These are phyloP conservation scores for Monoplex corrugatus DNA, from an alignment of 2,888 invertebrate genomes.

Conservation along the genomic window DNA sequence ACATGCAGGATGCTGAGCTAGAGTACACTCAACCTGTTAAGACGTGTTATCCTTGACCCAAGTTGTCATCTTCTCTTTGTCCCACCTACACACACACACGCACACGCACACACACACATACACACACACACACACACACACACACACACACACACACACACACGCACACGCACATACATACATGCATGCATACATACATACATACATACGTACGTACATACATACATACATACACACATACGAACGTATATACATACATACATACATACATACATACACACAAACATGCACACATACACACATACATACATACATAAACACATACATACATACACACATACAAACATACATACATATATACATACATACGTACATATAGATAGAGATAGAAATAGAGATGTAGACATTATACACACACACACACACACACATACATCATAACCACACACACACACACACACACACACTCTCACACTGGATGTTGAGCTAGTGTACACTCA, in stretches of 20 bases:
- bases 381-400: background rate
- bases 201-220: background rate
- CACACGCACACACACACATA: too few species aligned
- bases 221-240: background rate
- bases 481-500: background rate
- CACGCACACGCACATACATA: background rate
- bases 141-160: background rate
- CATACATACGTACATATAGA: background rate
- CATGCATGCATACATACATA: background rate
- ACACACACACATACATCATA: background rate
- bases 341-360: background rate
- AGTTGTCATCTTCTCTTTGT: too few species aligned
- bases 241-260: background rate
- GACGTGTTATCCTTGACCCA: too few species aligned
- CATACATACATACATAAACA: background rate
- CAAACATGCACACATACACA: background rate
- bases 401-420: background rate
- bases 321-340: background rate
- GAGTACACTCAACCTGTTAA: too few species aligned
- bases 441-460: background rate
- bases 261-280: slow-evolving; percentile 22
- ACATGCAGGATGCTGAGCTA: too few species aligned
- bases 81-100: too few species aligned
- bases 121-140: too few species aligned
- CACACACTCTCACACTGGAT: background rate